Evolutionary conservation across 1,140 invertebrate genomes (phyloP).

Genomic region (Achatina immaculata): DNA sequence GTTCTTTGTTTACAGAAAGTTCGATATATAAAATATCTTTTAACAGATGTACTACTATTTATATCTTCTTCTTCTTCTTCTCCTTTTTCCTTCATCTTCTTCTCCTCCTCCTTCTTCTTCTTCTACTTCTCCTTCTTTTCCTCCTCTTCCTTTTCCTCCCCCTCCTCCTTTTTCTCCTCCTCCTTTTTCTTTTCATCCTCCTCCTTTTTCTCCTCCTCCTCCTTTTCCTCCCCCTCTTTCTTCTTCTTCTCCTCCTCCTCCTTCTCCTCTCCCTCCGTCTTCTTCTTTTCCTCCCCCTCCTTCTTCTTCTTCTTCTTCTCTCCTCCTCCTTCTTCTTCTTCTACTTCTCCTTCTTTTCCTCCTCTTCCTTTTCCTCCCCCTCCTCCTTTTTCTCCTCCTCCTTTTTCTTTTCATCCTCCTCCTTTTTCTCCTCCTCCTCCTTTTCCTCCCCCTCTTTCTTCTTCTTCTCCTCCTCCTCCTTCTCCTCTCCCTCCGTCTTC

Average conservation of each 20-base stretch:
- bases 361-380: background rate
- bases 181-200: background rate
- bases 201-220: background rate
- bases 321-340: background rate
- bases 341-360: background rate
- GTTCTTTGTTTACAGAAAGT: too few species aligned
- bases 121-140: slow-evolving; percentile 6
- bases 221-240: background rate
- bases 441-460: background rate
- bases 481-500: too few species aligned
- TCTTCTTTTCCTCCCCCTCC: slow-evolving; percentile 2
- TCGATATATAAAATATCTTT: too few species aligned
- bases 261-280: background rate
- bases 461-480: background rate
- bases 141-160: background rate
- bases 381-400: background rate
- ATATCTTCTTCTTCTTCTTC: background rate
- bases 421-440: background rate
- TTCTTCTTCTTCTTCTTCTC: background rate
- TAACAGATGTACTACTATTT: too few species aligned
- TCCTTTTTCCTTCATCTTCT: background rate
- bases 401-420: too few species aligned
- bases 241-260: too few species aligned
- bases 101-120: background rate
- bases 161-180: background rate